Base-by-base conservation (phyloP, 2,888 invertebrate species). In the Luffia ferchaultella region DNA sequence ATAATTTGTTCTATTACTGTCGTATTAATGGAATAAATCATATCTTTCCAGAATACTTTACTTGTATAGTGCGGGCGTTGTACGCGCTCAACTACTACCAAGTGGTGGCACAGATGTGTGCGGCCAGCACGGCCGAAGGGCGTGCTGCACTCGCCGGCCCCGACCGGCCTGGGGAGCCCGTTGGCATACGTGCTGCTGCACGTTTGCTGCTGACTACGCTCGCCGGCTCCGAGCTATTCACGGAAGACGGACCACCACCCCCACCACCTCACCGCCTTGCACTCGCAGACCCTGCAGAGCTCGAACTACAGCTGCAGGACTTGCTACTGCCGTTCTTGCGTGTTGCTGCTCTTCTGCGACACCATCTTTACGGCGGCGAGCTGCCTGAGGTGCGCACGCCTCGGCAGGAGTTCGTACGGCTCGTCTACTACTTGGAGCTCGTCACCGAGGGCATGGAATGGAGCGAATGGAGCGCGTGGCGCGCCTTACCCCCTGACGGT, bases 41-140 rank as follows among this genome's bases (percentile, higher is more conserved):
- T n/a, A n/a, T n/a, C n/a, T n/a, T n/a, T n/a, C n/a, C 86, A 96
- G 96, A 91, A 49, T 95, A 95, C 70, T 96, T 93, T 78, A 92
- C 92, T 1, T 91, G 92, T 67, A 89, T 96, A 62, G 93, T 96
- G 1, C 92, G 93, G 70, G 90, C 93, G 57, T 86, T 96, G 57
- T 97, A 94, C 85, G 94, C 96, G 71, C 86, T 97, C 55, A 85
- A 92, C 54, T 96, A 94, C 80, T 92, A 96, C 73, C 96, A 97
- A 86, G 90, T 95, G 46, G 88, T 96, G 56, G 88, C 92, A 50
- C 93, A 93, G 74, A 84, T 95, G 55, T 89, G 90, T 50, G 90
- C 91, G 55, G 86, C 85, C 56, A 80, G 91, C 64, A 87, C 88
- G 42, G 88, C 89, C 45, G 80, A 82, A 43, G 90, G 90, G 60